Base-by-base conservation (phyloP, 2,888 invertebrate genomes). In the Octodonta nipae region DNA sequence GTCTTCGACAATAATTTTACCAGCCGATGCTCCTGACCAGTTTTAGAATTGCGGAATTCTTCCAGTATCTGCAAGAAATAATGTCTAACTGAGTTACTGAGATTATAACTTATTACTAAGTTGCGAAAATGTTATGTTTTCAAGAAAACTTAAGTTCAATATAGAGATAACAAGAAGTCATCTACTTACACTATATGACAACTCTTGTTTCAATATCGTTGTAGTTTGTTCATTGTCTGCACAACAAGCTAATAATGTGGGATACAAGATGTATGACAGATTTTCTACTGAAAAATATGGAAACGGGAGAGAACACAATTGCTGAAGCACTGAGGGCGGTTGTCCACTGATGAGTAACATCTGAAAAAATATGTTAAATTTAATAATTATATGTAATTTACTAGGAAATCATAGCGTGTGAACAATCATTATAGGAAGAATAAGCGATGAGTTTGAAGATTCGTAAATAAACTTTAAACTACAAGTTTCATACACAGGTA, bases 301-400 rank as follows among this genome's bases (percentile, higher is more conserved):
- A 49, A 88, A 85, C 0, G 89, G 88, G 44, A 89, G 63, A 0
- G 73, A 76, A 63, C 86, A 86, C 26, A 91, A 65, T 49, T 84
- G 86, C 60, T 85, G 86, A 13, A 89, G 71, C 28, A 82, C 85
- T 22, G 82, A 81, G 1, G 81, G 80, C 12, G 76, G 71, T 49
- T 78, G 75, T 3, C 82, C 82, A 24, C 79, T 75, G 50, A 82
- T 78, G 35, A 83, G 66, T 36, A 78, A 67, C 61, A 71, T 69
- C 80, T 81, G 65, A 4, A 70, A 67, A 28, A 3, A 10, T n/a
- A n/a, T n/a, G n/a, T n/a, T n/a, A n/a, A n/a, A n/a, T n/a, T n/a
- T n/a, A n/a, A n/a, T n/a, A n/a, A n/a, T n/a, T n/a, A n/a, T n/a
- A n/a, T n/a, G n/a, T n/a, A n/a, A n/a, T n/a, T n/a, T n/a, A n/a